Evolutionary conservation across 92 coral and sea anemone species (phyloP), one percentile per base, ranked within the genome.

Genomic region (Porites lobata): DNA sequence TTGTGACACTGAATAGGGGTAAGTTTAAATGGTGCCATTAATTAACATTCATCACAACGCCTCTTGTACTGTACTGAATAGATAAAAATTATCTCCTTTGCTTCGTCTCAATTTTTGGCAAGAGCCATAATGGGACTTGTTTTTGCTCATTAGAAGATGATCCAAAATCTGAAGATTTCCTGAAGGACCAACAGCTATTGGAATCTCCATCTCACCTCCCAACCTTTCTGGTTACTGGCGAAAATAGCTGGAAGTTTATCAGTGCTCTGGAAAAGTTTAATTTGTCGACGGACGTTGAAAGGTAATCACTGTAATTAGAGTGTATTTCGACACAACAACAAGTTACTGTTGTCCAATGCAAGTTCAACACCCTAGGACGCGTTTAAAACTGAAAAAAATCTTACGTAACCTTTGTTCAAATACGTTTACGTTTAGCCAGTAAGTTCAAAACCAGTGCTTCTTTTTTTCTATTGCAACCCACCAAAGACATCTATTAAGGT

Each of bases 401-500:
- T 8, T 54, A 29, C 29, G 29, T 26, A 26, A 56, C 15, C 15
- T 56, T 56, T 56, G 11, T 11, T 8, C 13, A 3, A 56, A 9
- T 6, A 38, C 0, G 47, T 38, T 38, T 38, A 4, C 47, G 61
- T 56, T 14, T 2, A 7, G n/a, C 1, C 22, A 15, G n/a, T 18
- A 18, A 62, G 20, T 15, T 15, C 18, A 62, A 62, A 2, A 7
- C 24, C 13, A 4, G n/a, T 69, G 9, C 8, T 15, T 9, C 0
- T 69, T 38, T 47, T 4, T 21, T n/a, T 63, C 38, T 77, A 8
- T 77, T 69, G 7, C 50, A 79, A 77, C 52, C 81, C 62, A 5
- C 79, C 90, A 12, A 80, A 91, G 59, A 86, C 96, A 77, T 94
- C 98, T 64, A 71, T 26, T 4, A 87, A 90, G 29, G 83, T 82